Conservation (phyloP, 2,797 vertebrate species). For the Varecia variegata region DNA sequence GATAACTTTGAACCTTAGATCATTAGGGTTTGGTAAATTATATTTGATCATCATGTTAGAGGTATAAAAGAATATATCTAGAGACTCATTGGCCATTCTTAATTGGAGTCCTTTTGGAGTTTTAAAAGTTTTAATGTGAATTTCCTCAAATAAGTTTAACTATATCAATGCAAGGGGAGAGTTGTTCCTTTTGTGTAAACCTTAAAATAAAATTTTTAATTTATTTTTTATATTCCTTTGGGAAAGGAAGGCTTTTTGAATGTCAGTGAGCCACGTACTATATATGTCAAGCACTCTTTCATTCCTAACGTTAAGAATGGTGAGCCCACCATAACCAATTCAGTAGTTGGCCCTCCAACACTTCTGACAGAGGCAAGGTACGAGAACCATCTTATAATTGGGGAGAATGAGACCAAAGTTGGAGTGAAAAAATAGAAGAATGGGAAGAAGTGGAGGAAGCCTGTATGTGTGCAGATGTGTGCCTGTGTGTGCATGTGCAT, state of each 20-base stretch:
- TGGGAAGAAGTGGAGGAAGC: not conserved
- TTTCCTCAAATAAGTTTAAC: slow-evolving; percentile 42
- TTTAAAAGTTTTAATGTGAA: slow-evolving; percentile 42
- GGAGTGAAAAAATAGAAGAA: not conserved
- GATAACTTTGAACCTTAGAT: not conserved
- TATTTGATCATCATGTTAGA: not conserved
- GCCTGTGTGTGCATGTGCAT: too few species aligned
- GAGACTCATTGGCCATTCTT: slow-evolving; percentile 1
- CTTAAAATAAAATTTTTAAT: not conserved
- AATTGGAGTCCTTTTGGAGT: slow-evolving; percentile 31
- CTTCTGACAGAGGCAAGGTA: not conserved
- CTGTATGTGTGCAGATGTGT: not conserved
- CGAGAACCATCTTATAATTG: not conserved
- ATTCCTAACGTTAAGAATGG: not conserved
- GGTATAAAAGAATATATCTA: not conserved
- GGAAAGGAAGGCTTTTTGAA: not conserved
- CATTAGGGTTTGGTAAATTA: not conserved
- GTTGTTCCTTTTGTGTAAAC: not conserved
- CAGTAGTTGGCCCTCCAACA: not conserved
- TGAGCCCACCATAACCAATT: not conserved
- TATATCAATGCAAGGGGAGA: not conserved
- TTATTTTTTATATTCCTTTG: not conserved
- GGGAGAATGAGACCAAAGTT: not conserved
- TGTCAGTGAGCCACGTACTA: not conserved
- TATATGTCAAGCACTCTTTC: not conserved